phyloP scores from a whole-genome alignment of 2,888 invertebrate genomes.

The Phengaris arion region DNA sequence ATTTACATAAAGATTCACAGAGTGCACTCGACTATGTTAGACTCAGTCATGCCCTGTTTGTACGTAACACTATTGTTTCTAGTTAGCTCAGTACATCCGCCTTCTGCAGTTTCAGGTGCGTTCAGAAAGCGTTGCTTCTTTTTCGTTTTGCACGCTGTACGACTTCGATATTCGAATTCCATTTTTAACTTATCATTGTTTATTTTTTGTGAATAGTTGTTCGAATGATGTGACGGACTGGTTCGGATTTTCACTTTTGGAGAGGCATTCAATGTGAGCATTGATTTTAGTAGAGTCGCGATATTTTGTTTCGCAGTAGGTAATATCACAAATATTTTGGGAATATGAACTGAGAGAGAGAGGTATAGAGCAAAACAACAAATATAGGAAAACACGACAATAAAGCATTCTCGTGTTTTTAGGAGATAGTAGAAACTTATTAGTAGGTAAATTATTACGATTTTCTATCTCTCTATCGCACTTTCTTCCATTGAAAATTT shows the following conservation, averaged over 20 bases:
- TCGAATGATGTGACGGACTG: background rate
- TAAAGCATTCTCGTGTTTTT: too few relatives aligned
- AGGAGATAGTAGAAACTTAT: too few relatives aligned
- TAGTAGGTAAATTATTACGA: too few relatives aligned
- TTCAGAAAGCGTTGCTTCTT: conserved; percentile 51
- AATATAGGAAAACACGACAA: too few relatives aligned
- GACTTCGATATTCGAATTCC: conserved; percentile 41
- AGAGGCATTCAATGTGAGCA: conserved; percentile 6
- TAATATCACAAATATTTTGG: background rate
- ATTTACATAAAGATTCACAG: conserved; percentile 35
- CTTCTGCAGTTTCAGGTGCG: conserved; percentile 62
- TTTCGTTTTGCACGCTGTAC: conserved; percentile 51
- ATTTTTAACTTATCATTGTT: conserved; percentile 24
- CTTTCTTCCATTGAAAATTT: too few relatives aligned
- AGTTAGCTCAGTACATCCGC: conserved; percentile 56
- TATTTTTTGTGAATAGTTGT: conserved; percentile 22
- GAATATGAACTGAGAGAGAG: background rate
- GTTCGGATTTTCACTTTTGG: conserved; percentile 1
- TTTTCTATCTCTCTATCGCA: too few relatives aligned
- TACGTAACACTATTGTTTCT: conserved; percentile 54
- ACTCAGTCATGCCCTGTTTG: conserved; percentile 55
- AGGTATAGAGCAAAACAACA: background rate
- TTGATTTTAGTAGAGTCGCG: background rate
- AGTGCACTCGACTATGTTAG: conserved; percentile 58
- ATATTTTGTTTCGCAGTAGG: background rate